Conservation (phyloP, 2,113 vertebrate species). For the Cnemophilus loriae region DNA sequence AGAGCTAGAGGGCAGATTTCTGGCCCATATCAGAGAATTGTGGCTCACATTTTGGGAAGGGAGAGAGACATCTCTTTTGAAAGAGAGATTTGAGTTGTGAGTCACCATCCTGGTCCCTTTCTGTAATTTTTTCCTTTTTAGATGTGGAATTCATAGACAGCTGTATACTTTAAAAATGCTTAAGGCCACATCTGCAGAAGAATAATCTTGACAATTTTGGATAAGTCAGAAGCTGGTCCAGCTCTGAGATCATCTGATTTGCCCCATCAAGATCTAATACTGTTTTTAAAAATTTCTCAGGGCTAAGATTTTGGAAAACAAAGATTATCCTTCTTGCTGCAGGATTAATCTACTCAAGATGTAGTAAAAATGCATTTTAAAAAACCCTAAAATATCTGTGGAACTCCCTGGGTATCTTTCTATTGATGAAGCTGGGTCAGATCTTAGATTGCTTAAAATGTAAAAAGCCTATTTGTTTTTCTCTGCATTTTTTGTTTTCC, state of each 20-base stretch:
- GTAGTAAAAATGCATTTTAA: neutral
- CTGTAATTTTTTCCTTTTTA: neutral
- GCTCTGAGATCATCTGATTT: neutral
- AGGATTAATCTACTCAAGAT: neutral
- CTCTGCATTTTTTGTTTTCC: neutral
- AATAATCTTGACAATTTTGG: neutral
- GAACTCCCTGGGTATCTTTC: neutral
- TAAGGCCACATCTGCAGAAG: neutral
- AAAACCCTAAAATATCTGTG: neutral
- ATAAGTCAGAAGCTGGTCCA: neutral
- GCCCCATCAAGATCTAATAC: neutral
- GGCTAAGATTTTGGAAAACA: neutral
- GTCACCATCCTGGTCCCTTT: neutral
- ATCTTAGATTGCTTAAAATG: neutral
- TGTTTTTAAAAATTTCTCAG: neutral
- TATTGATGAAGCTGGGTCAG: neutral
- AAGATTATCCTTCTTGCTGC: neutral
- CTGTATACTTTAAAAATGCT: neutral
- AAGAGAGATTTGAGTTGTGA: neutral
- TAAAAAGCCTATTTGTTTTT: neutral
- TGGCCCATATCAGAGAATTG: neutral
- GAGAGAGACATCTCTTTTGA: neutral
- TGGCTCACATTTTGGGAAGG: slow-evolving; percentile 13
- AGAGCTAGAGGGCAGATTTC: neutral
- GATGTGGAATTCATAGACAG: neutral